Conservation (phyloP, 1,140 invertebrate genomes). For the Leptinotarsa texana region DNA sequence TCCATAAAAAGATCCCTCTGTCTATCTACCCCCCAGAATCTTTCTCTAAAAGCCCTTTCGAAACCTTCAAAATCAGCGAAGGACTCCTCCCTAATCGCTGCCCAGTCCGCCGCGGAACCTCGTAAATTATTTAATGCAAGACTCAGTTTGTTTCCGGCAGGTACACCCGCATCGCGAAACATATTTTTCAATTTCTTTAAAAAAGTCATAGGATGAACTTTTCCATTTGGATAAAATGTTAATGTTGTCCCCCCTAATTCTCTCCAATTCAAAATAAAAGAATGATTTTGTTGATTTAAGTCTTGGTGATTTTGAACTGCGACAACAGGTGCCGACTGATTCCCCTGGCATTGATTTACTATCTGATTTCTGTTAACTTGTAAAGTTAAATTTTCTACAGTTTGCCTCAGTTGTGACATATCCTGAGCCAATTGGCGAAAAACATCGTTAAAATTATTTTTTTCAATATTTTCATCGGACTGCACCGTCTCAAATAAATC, state of each 20-base stretch:
- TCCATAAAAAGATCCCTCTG: conserved; percentile 23
- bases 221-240: conserved; percentile 9
- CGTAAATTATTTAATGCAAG: conserved; percentile 8
- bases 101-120: conserved; percentile 15
- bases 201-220: conserved; percentile 14
- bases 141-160: conserved; percentile 5
- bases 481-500: no score
- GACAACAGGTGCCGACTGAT: no score
- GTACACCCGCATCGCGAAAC: conserved; percentile 19
- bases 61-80: conserved; percentile 14
- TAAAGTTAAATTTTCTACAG: no score
- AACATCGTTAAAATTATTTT: no score
- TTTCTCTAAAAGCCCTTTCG: conserved; percentile 1
- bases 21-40: conserved; percentile 8
- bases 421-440: no score
- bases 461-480: no score
- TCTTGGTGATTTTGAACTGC: no score
- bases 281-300: not conserved
- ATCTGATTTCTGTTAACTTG: no score
- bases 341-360: no score
- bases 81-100: not conserved
- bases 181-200: conserved; percentile 20
- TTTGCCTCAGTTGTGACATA: no score
- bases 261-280: conserved; percentile 25
- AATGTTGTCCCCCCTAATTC: conserved; percentile 16